Evolutionary conservation across 2,113 vertebrate genomes (phyloP), one percentile per base, ranked within the genome.

Genomic region (Otis tarda): DNA sequence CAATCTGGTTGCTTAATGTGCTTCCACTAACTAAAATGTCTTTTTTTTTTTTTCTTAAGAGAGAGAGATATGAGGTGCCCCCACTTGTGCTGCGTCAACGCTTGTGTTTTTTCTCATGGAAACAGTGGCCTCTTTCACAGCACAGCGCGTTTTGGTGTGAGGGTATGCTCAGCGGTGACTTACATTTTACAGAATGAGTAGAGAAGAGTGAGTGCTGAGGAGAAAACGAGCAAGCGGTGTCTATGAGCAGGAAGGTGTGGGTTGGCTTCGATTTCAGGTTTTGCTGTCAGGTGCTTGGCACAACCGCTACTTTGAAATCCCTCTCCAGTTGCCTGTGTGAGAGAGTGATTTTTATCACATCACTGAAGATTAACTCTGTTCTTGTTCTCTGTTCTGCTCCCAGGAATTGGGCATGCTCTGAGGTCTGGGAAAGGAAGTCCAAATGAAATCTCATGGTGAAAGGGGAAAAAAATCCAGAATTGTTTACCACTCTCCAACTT

Each of bases 251-350:
- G 47, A 71, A 95, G 86, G 77, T 90, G 89, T 91, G 69, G 88
- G 65, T 31, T 96, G 87, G 83, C 83, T 92, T 13, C 95, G 87
- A 41, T 94, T 95, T 95, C 86, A 75, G 59, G 56, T 81, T 96
- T 93, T 93, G 81, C 85, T 95, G 7, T 91, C 78, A 92, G 90
- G 83, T 89, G 93, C 75, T 93, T 96, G 95, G 91, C 85, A 94
- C 73, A 76, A 20, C 83, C 50, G 65, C 74, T 91, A 77, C 84
- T 84, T 91, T 93, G 81, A 95, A 95, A 91, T 94, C 60, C 47
- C 82, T 87, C 37, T 87, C 41, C 61, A 55, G 53, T 52, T 94
- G 74, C 64, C 56, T 93, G 35, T 92, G 69, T 61, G 68, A 86
- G 93, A 91, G 71, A 84, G 56, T 78, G 95, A 93, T 89, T 94